Conservation (phyloP, 2,113 vertebrate genomes). For the Pomatostomus ruficeps region DNA sequence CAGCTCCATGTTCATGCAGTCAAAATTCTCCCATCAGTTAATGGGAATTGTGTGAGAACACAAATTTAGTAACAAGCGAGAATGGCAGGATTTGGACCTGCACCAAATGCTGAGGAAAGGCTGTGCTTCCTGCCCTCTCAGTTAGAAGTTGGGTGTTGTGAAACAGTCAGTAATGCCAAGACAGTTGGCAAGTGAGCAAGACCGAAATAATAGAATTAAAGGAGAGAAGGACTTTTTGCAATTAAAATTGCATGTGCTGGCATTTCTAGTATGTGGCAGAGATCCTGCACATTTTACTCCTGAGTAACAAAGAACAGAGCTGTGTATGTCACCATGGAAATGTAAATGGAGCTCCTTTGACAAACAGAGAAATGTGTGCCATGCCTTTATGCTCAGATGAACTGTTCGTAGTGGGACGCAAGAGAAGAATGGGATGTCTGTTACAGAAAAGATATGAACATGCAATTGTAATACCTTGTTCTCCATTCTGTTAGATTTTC, state of each 20-base stretch:
- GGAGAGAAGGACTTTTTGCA: constrained; percentile 25
- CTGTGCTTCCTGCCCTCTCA: constrained; percentile 20
- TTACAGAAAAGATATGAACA: constrained; percentile 33
- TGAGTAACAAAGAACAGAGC: constrained; percentile 54
- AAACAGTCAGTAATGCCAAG: background rate
- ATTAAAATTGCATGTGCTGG: constrained; percentile 56
- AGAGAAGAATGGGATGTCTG: constrained; percentile 15
- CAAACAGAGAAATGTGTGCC: constrained; percentile 55
- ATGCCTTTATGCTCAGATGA: constrained; percentile 22
- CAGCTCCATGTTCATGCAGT: background rate
- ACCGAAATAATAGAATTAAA: constrained; percentile 44
- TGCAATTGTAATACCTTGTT: background rate
- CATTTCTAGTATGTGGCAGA: constrained; percentile 49
- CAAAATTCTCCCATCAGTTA: constrained; percentile 18
- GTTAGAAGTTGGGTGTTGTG: constrained; percentile 32
- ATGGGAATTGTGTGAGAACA: constrained; percentile 34
- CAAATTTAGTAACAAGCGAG: constrained; percentile 20
- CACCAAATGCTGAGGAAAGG: background rate
- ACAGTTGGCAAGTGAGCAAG: constrained; percentile 18
- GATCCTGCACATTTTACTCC: constrained; percentile 50
- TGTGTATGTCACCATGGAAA: constrained; percentile 57
- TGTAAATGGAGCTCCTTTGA: constrained; percentile 56
- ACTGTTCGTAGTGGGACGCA: constrained; percentile 8
- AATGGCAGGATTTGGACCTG: constrained; percentile 14
- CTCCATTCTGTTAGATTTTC: background rate